Conservation (phyloP, 2,888 invertebrate genomes). For the Acholoe squamosa region DNA sequence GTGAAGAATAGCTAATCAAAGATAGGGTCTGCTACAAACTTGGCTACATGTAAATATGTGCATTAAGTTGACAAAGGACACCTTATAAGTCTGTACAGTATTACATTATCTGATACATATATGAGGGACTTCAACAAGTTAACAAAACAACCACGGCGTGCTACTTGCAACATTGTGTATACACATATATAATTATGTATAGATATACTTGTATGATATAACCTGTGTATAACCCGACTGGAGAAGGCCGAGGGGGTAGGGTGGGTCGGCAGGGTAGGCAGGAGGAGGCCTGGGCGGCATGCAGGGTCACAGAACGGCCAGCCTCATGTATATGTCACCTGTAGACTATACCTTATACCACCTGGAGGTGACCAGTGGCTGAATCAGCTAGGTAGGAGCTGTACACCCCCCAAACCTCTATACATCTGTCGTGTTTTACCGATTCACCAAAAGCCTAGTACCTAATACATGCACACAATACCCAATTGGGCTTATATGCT, state of each 20-base stretch:
- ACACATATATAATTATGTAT: neutral
- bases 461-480: neutral
- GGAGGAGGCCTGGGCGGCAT: neutral
- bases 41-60: constrained; percentile 19
- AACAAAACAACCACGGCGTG: neutral
- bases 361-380: too few species aligned
- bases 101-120: neutral
- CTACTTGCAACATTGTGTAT: constrained; percentile 27
- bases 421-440: too few species aligned
- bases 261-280: neutral
- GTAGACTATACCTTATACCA: too few species aligned
- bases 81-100: too few species aligned
- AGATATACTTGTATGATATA: neutral
- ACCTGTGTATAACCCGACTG: constrained; percentile 13
- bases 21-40: constrained; percentile 7
- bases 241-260: constrained; percentile 9
- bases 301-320: neutral
- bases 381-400: too few species aligned
- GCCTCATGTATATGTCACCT: neutral
- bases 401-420: too few species aligned
- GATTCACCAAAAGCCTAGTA: neutral
- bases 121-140: neutral
- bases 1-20: neutral
- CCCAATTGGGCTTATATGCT: neutral
- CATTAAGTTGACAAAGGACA: neutral